phyloP scores from a whole-genome alignment of 30 jellyfish, hydroid and myxozoan genomes.

The Nemopilema nomurai region DNA sequence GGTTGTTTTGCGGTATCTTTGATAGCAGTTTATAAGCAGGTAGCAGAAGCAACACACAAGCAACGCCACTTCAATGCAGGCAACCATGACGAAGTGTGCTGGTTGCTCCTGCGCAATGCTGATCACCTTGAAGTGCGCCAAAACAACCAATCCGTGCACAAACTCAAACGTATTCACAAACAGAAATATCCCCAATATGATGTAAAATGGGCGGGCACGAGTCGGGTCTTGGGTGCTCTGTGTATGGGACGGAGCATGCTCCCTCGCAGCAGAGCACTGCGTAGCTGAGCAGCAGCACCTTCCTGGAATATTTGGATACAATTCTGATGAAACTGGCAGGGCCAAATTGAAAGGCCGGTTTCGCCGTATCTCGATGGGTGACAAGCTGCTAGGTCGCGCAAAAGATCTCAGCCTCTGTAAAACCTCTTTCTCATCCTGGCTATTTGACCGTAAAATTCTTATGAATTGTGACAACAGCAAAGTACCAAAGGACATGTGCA shows the following conservation, averaged over 20 bases:
- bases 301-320: background rate
- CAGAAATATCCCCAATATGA: background rate
- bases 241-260: background rate
- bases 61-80: conserved; percentile 23
- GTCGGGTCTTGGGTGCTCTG: background rate
- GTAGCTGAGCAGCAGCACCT: conserved; percentile 41
- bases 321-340: background rate
- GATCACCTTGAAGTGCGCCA: conserved; percentile 14
- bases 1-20: conserved; percentile 27
- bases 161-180: conserved; percentile 15
- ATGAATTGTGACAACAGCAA: conserved; percentile 40
- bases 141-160: conserved; percentile 22
- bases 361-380: background rate
- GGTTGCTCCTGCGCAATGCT: conserved; percentile 28
- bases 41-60: conserved; percentile 12
- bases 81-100: conserved; percentile 27
- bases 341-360: background rate
- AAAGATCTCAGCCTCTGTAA: conserved; percentile 17
- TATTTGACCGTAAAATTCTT: conserved; percentile 26
- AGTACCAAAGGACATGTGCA: conserved; percentile 51
- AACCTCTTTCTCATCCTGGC: conserved; percentile 24
- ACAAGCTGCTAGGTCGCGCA: background rate
- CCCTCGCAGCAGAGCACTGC: conserved; percentile 35
- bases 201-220: conserved; percentile 29
- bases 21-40: background rate